These are phyloP conservation scores for Nibea coibor DNA, from an alignment of 2,113 vertebrate genomes.

Conservation along the genomic window DNA sequence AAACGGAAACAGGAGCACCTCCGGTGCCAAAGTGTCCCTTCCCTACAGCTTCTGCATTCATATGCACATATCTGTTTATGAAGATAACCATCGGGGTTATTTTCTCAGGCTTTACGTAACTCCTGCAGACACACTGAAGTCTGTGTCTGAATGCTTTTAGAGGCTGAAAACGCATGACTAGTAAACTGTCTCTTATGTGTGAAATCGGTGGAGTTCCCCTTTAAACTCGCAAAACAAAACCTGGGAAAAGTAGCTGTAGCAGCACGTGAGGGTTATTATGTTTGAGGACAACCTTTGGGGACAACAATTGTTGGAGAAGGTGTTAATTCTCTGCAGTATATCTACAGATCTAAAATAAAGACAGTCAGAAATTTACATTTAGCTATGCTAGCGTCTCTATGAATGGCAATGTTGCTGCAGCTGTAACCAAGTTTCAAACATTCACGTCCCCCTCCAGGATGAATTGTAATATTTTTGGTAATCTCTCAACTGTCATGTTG, in stretches of 20 bases:
- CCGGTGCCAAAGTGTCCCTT: too few species aligned
- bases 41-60: too few species aligned
- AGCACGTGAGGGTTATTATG: too few species aligned
- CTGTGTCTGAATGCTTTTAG: background rate
- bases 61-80: too few species aligned
- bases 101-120: background rate
- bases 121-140: background rate
- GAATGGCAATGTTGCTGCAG: background rate
- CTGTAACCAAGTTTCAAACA: background rate
- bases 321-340: background rate
- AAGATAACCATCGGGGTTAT: background rate
- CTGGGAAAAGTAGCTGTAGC: background rate
- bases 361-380: background rate
- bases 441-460: background rate
- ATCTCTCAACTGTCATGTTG: too few species aligned
- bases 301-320: background rate
- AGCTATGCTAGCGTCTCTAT: background rate
- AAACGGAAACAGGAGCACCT: too few species aligned
- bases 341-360: background rate
- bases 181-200: background rate
- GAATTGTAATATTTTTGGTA: background rate
- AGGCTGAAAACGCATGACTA: background rate
- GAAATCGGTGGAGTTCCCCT: background rate
- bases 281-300: too few species aligned
- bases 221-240: conserved; percentile 2